These are phyloP conservation scores for Hyperoplus lanceolatus DNA, from an alignment of 2,797 vertebrate genomes.

Conservation along the genomic window DNA sequence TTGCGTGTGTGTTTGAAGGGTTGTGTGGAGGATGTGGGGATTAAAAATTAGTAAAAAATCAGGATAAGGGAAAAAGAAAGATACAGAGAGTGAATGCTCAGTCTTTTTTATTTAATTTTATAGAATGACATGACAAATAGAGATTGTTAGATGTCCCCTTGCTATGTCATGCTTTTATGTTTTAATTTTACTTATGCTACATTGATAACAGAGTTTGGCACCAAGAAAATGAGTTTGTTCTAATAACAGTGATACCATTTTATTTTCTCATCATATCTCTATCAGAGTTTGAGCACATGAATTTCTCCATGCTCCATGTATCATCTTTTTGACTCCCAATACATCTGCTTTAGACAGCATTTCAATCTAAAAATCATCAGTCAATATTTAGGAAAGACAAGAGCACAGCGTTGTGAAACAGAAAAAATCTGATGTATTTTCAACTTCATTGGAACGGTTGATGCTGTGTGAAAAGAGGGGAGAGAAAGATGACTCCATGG, in stretches of 20 bases:
- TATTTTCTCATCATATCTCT: neutral
- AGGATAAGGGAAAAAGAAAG: neutral
- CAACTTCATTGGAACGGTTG: no score
- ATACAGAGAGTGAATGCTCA: neutral
- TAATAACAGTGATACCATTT: neutral
- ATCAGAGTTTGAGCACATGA: neutral
- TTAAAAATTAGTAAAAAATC: neutral
- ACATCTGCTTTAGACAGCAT: neutral
- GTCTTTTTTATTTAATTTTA: no score
- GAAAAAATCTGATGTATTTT: neutral
- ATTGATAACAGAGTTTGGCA: neutral
- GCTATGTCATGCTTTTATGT: no score
- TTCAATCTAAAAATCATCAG: neutral
- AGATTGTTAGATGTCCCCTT: neutral
- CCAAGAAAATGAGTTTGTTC: neutral
- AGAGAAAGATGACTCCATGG: neutral
- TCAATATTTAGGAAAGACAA: neutral
- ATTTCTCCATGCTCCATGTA: slow-evolving; percentile 3
- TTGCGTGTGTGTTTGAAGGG: no score
- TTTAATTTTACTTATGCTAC: neutral
- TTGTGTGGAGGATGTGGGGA: neutral
- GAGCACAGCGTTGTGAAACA: no score
- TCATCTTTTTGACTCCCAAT: neutral
- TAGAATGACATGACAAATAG: neutral
- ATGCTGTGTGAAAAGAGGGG: neutral